Evolutionary conservation across 2,113 vertebrate genomes (phyloP).

Genomic region (Myiozetetes cayanensis): DNA sequence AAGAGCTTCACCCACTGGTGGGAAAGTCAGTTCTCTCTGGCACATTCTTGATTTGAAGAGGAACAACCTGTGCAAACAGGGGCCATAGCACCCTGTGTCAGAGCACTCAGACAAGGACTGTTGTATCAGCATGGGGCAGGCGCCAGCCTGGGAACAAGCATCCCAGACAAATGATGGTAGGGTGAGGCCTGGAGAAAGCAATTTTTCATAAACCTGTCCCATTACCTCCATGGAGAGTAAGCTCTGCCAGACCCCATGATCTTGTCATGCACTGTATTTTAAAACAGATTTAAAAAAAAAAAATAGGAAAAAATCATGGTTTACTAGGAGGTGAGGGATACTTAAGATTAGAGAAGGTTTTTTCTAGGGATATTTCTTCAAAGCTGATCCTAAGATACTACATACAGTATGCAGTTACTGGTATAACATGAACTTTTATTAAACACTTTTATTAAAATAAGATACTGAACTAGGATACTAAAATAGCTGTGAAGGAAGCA

Average conservation of each 20-base stretch:
- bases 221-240: not conserved
- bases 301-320: not conserved
- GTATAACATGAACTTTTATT: not conserved
- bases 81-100: not conserved
- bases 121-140: not conserved
- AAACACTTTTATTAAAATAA: not conserved
- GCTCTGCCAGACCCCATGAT: not conserved
- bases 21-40: slow-evolving; percentile 53
- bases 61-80: not conserved
- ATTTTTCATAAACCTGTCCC: accelerated
- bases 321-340: not conserved
- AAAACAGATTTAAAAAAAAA: not conserved
- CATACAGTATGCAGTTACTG: not conserved
- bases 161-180: not conserved
- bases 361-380: not conserved
- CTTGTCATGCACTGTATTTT: not conserved
- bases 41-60: not conserved
- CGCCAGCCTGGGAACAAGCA: not conserved
- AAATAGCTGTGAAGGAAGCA: not conserved
- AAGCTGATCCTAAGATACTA: not conserved
- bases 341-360: not conserved
- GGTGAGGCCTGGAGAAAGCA: not conserved
- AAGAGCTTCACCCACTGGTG: slow-evolving; percentile 27
- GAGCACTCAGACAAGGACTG: not conserved
- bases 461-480: not conserved